Base-by-base conservation (phyloP, 2,888 invertebrate species). In the Thymelicus acteon region DNA sequence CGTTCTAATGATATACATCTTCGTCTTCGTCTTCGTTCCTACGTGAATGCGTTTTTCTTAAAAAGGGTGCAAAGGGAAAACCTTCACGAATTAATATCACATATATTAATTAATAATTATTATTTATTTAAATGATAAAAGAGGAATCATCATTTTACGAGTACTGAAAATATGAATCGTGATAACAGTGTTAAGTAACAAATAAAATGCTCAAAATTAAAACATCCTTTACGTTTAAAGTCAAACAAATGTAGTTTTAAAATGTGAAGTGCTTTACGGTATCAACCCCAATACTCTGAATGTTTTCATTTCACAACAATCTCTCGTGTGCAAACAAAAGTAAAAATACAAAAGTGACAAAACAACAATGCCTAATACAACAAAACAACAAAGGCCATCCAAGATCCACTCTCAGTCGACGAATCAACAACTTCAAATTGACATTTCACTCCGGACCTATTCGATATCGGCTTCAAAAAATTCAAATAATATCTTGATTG, bases 391-490 rank as follows among this genome's bases (percentile, higher is more conserved):
- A 73, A 64, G 39, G 52, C 70, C 70, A 60, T 70, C 70, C 64
- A 70, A 60, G 60, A 70, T 64, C 73, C 68, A 68, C 72, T 64
- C 74, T 75, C 67, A 54, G 60, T 69, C 67, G 62, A 60, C 61
- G 72, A 64, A 49, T 31, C 31, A 31, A 74, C 72, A 73, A 73
- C 73, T 75, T 71, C 58, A 72, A 61, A 73, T 74, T 74, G 74
- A 73, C 75, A 63, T 72, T 72, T 71, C 73, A 66, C 72, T 72
- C 67, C 67, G 66, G 72, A 68, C 73, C 70, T 75, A 73, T 71
- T 74, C 69, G 60, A 72, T 72, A 73, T 70, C 67, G 63, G 70
- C 71, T 74, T 60, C 49, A 71, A 73, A 73, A 70, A 73, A 71
- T 63, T 49, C 31, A 60, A 72, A 74, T 73, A 73, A 74, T 73